Evolutionary conservation across 2,113 vertebrate genomes (phyloP), one percentile per base, ranked within the genome.

Genomic region (Galemys pyrenaicus): DNA sequence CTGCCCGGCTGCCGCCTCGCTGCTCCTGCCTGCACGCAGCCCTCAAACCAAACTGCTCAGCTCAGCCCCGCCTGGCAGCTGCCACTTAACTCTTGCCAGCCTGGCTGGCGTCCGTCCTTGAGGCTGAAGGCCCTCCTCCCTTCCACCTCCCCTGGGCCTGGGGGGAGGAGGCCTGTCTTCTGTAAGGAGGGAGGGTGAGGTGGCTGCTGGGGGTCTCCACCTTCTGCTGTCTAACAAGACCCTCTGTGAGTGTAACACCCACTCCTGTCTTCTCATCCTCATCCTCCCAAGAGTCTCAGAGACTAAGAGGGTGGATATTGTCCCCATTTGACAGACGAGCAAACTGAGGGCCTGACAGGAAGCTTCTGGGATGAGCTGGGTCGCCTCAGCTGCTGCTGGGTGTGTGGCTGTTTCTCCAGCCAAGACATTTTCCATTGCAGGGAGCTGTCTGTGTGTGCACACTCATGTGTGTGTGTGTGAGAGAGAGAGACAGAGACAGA

Each of bases 1-100:
- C 99, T 99, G 98, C 98, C 97, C 96, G 97, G 97, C 94, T 96
- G 98, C 98, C 98, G 97, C 98, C 98, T 98, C 96, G 94, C 92
- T 83, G 97, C 98, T 97, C 95, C 87, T 96, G 93, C 97, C 98
- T 97, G 97, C 97, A 98, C 97, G 97, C 98, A 98, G 98, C 97
- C 97, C 97, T 98, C 96, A 96, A 97, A 97, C 97, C 96, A 98
- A 93, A 97, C 92, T 93, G 87, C 96, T 90, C 93, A 30, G 80
- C 92, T 95, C 88, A 91, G 95, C 74, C 96, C 91, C 87, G 96
- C 96, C 97, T 97, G 95, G 96, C 97, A 97, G 97, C 97, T 97
- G 96, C 96, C 96, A 93, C 87, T 98, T 98, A 98, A 98, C 98
- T 94, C 98, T 96, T 97, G 91, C 96, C 96, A 95, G 89, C 91